phyloP scores from a whole-genome alignment of 2,113 vertebrate genomes.

The Nerophis lumbriciformis region DNA sequence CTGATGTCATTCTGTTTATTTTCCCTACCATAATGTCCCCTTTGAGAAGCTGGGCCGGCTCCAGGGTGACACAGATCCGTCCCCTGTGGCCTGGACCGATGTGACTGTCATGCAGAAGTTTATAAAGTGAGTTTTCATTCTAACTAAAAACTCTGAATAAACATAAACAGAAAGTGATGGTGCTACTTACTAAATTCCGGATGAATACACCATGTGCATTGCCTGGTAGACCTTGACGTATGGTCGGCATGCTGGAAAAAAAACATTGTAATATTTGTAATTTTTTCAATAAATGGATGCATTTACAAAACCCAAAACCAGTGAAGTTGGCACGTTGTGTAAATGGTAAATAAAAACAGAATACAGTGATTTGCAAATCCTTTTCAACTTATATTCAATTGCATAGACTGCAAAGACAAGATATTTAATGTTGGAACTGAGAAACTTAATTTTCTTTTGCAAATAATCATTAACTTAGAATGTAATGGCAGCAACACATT shows the following conservation, averaged over 20 bases:
- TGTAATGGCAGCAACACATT: too few species aligned
- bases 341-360: too few species aligned
- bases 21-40: conserved; percentile 89
- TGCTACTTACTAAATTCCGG: conserved; percentile 89
- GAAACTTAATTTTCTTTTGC: too few species aligned
- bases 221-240: conserved; percentile 94
- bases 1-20: background rate
- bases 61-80: conserved; percentile 78
- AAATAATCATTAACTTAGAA: too few species aligned
- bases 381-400: too few species aligned
- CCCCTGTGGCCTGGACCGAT: conserved; percentile 77
- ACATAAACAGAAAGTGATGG: background rate
- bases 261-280: background rate
- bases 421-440: too few species aligned
- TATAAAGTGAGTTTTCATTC: background rate
- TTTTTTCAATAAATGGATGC: background rate
- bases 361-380: too few species aligned
- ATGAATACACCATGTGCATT: conserved; percentile 90
- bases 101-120: conserved; percentile 63
- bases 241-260: conserved; percentile 79
- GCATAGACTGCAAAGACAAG: too few species aligned
- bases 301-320: background rate
- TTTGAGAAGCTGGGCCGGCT: conserved; percentile 91
- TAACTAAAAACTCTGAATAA: background rate
- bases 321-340: too few species aligned